phyloP scores from a whole-genome alignment of 2,888 invertebrate species.

The Drosophila prolongata region DNA sequence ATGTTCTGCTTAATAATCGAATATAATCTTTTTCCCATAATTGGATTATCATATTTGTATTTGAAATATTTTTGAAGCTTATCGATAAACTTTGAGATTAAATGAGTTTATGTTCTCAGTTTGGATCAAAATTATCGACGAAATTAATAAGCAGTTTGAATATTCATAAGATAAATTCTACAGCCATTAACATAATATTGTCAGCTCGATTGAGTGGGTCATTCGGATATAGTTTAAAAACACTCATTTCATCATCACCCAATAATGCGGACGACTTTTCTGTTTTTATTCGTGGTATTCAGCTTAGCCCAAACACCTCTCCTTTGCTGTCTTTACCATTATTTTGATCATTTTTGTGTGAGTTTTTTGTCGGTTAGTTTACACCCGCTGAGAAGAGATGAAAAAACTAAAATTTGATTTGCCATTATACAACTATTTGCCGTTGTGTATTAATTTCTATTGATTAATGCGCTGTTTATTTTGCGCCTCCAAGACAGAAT shows the following conservation, averaged over 20 bases:
- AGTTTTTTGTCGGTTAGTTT: constrained; percentile 14
- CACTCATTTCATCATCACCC: constrained; percentile 26
- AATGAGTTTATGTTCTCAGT: constrained; percentile 3
- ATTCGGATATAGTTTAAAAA: constrained; percentile 18
- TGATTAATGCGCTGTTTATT: constrained; percentile 76
- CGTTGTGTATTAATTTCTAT: constrained; percentile 74
- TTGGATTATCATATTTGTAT: constrained; percentile 21
- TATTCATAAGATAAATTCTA: constrained; percentile 16
- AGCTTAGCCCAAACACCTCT: constrained; percentile 5
- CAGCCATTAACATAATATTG: constrained; percentile 17
- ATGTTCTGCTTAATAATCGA: constrained; percentile 1
- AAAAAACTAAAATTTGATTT: constrained; percentile 67
- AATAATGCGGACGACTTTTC: constrained; percentile 38
- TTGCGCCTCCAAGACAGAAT: constrained; percentile 67
- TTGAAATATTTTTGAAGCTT: not conserved
- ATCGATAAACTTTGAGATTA: not conserved
- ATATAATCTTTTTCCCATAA: not conserved
- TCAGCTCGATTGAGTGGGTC: constrained; percentile 22
- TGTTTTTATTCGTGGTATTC: constrained; percentile 9
- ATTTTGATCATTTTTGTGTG: constrained; percentile 35
- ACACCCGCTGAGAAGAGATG: constrained; percentile 40
- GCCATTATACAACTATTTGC: constrained; percentile 72
- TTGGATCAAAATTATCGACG: constrained; percentile 2
- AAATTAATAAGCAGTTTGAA: constrained; percentile 25
- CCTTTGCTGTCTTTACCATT: constrained; percentile 17